Base-by-base conservation (phyloP, 2,113 vertebrate species). In the Deroptyus accipitrinus region DNA sequence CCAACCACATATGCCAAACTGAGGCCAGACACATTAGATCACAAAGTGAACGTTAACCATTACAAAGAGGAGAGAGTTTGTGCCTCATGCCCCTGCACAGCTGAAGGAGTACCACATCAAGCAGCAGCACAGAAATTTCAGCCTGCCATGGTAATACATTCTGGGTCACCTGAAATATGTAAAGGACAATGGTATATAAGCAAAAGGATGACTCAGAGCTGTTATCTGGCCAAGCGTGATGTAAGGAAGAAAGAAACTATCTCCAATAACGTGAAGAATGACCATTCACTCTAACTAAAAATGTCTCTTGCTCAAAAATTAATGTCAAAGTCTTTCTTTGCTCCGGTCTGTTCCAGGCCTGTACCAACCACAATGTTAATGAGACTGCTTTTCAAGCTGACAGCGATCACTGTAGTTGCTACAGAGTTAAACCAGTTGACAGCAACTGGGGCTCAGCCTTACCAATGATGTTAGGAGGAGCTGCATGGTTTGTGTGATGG, bases 401-500 rank as follows among this genome's bases (percentile, higher is more conserved):
- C n/a, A 83, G 63, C 25, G 37, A 2, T 54, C 2, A 0, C 11
- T 42, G 68, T 20, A 4, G 2, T 0, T 61, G 41, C 63, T 23
- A 6, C 19, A 49, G 27, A 9, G 18, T 62, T 70, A 27, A 83
- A 52, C 3, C 5, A 2, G 19, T 1, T 67, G 70, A 31, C 31
- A 61, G 18, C 13, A 5, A 37, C 33, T 28, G 25, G 63, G 51
- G 41, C 6, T 44, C 49, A 54, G 10, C 54, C 25, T 46, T 52
- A 49, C 17, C 4, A 4, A 1, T 0, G 5, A 7, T 16, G 33
- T 52, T 46, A 57, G 41, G 41, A 74, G 46, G 5, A 9, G 3
- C 10, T 51, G 37, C 16, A 11, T 10, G 51, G 18, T 6, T 86
- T 1, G 0, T 83, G 44, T 54, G 49, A n/a, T 37, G 31, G 49